These are phyloP conservation scores for Odontocolon sp. DNA, from an alignment of 2,888 invertebrate species.

Conservation along the genomic window DNA sequence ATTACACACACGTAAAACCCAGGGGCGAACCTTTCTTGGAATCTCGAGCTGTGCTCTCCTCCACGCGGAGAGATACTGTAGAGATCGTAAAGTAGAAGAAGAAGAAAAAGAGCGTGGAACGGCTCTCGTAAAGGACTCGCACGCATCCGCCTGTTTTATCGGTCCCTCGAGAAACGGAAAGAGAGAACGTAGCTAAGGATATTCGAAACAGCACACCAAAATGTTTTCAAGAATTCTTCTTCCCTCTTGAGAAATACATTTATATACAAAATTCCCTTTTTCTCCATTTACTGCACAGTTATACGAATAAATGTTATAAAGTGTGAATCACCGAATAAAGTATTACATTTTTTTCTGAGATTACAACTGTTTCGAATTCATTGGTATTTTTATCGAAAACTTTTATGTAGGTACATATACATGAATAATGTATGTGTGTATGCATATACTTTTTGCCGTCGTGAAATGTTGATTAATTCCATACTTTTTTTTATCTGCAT, in stretches of 20 bases:
- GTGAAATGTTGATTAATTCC: constrained; percentile 28
- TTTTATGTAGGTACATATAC: too few relatives aligned
- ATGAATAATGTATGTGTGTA: too few relatives aligned
- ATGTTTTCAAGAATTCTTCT: constrained; percentile 26
- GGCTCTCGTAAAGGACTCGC: constrained; percentile 55
- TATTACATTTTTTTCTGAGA: background rate
- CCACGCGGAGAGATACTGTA: constrained; percentile 33
- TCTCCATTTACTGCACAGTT: background rate
- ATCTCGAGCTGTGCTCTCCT: constrained; percentile 37
- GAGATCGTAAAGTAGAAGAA: constrained; percentile 51
- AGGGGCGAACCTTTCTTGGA: constrained; percentile 51
- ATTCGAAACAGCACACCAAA: constrained; percentile 55
- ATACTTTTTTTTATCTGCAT: background rate
- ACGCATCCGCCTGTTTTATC: constrained; percentile 53
- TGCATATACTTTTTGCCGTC: too few relatives aligned
- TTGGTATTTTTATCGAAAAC: too few relatives aligned
- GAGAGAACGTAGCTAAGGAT: constrained; percentile 9
- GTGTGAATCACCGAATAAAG: background rate
- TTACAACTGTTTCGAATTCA: too few relatives aligned
- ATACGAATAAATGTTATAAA: background rate
- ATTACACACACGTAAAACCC: constrained; percentile 28
- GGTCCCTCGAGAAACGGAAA: constrained; percentile 51
- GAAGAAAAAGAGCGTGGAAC: constrained; percentile 44
- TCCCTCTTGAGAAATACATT: background rate
- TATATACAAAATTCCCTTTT: background rate